phyloP scores from a whole-genome alignment of 1,140 invertebrate species.

The Radopholus similis region DNA sequence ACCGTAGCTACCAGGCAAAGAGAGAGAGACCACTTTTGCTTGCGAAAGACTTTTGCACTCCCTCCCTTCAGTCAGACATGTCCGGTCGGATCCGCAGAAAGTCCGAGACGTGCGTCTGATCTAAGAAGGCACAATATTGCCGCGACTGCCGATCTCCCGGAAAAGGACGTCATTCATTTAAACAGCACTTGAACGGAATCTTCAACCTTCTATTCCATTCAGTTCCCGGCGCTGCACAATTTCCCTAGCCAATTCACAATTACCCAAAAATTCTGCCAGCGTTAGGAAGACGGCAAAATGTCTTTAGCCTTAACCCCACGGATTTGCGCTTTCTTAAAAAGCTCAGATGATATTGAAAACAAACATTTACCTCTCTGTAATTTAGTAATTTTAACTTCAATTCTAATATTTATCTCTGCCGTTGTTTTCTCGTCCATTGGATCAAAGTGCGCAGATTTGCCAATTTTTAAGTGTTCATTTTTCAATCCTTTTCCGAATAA shows the following conservation, averaged over 20 bases:
- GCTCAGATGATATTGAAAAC: no score
- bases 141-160: not conserved
- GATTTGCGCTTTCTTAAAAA: no score
- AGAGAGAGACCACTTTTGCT: not conserved
- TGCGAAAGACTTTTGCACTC: not conserved
- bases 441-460: no score
- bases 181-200: not conserved
- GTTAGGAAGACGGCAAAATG: not conserved
- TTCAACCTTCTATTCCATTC: not conserved
- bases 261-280: not conserved
- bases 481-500: no score
- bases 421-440: no score
- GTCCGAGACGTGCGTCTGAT: slow-evolving; percentile 41
- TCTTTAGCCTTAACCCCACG: not conserved
- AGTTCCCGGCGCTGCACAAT: not conserved
- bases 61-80: slow-evolving; percentile 27
- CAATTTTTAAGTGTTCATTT: no score
- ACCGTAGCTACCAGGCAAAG: slow-evolving; percentile 17
- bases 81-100: slow-evolving; percentile 38
- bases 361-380: no score
- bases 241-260: not conserved
- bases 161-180: not conserved
- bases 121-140: not conserved
- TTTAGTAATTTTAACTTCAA: no score
- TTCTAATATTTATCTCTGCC: no score